These are phyloP conservation scores for Macaca nemestrina DNA, from an alignment of 2,113 vertebrate species.

Conservation along the genomic window DNA sequence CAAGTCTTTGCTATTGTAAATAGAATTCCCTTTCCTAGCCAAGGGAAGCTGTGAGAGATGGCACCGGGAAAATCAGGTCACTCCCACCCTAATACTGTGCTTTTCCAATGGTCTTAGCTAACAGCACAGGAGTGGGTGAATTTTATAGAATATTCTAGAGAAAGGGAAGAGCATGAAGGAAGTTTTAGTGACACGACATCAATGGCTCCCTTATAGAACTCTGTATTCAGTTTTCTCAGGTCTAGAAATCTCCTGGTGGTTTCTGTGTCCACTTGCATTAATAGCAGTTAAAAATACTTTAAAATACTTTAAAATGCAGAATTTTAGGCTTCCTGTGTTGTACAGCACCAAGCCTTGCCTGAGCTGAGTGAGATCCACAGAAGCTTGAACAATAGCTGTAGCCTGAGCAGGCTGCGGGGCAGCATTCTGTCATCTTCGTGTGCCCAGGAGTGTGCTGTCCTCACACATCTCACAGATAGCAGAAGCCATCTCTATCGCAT, in stretches of 20 bases:
- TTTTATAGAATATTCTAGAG: not conserved
- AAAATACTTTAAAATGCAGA: not conserved
- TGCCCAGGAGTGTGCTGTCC: not conserved
- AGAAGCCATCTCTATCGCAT: not conserved
- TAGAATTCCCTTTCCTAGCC: too few species aligned
- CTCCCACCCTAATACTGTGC: too few species aligned
- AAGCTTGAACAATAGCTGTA: not conserved
- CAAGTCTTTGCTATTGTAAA: too few species aligned
- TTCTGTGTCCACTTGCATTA: not conserved
- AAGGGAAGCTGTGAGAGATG: too few species aligned
- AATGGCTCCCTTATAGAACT: too few species aligned
- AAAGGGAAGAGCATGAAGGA: accelerated
- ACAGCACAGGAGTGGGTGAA: too few species aligned
- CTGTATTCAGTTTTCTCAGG: too few species aligned
- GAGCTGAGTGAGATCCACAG: not conserved
- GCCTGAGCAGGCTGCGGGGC: not conserved
- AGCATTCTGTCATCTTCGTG: not conserved
- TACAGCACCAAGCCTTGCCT: not conserved
- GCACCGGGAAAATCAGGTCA: too few species aligned
- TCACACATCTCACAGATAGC: not conserved
- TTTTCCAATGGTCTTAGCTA: too few species aligned
- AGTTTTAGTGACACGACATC: too few species aligned
- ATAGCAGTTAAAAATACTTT: not conserved
- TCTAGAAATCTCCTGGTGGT: not conserved
- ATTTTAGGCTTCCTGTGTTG: not conserved